These are phyloP conservation scores for Mus minutoides DNA, from an alignment of 2,797 vertebrate species.

Conservation along the genomic window DNA sequence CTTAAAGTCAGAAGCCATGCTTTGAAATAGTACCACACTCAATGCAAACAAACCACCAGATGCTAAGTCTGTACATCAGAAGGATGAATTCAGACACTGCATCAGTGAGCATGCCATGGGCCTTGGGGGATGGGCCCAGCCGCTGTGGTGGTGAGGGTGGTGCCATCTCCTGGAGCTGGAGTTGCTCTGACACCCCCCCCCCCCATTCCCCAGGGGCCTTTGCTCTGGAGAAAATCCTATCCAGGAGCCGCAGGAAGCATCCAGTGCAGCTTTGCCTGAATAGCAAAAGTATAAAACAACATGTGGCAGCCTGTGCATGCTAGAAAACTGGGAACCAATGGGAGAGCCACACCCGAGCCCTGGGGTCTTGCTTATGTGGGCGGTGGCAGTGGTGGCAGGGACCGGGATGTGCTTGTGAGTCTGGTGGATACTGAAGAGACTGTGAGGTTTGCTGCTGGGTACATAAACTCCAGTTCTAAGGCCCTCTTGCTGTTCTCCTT, in stretches of 20 bases:
- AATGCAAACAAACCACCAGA: background rate
- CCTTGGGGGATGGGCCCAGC: background rate
- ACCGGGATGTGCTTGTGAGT: too few relatives aligned
- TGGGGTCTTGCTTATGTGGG: rapidly evolving
- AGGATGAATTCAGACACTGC: background rate
- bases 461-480: background rate
- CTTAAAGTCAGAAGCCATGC: background rate
- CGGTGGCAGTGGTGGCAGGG: rapidly evolving
- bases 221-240: background rate
- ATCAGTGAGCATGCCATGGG: rapidly evolving
- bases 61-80: background rate
- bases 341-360: rapidly evolving
- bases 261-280: background rate
- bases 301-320: background rate
- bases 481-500: background rate
- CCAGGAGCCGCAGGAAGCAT: background rate
- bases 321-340: background rate
- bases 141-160: background rate
- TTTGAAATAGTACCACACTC: background rate
- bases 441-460: background rate
- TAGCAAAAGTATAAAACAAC: too few relatives aligned
- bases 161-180: too few relatives aligned
- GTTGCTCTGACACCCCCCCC: rapidly evolving
- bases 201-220: background rate
- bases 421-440: background rate